Evolutionary conservation across 2,797 vertebrate genomes (phyloP), one percentile per base, ranked within the genome.

Genomic region (Crax fasciolata): DNA sequence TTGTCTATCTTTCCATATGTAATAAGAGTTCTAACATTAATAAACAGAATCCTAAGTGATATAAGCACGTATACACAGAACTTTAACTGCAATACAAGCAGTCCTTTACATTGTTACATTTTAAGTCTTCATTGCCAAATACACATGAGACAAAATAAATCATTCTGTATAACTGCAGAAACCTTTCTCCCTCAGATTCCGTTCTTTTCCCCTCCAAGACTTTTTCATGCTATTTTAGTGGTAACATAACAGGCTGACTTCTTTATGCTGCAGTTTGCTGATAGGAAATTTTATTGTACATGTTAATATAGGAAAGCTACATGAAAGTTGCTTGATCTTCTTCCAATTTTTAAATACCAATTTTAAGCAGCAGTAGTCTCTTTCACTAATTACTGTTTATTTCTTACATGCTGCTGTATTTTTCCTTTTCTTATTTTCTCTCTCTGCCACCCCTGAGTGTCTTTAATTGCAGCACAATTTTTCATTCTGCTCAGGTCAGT

Each of bases 311-410:
- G 73, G 54, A 84, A 94, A 95, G 85, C 78, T 65, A 38, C 83
- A 90, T 59, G 74, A 91, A 96, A 95, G 93, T 89, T 96, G 65
- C 96, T 97, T 97, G 91, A 97, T 96, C 90, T 92, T 84, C 80
- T 94, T 97, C 94, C 96, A 97, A 93, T 88, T 96, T 96, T 94
- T 81, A 96, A 96, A 95, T 95, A 93, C 85, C 94, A 96, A 88
- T 96, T 96, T 95, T 92, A 95, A 88, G 87, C 87, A 86, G 91
- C 76, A 96, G 89, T 89, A 93, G 72, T 84, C 79, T 94, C 90
- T 71, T 84, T 96, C 76, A 55, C 85, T 96, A 97, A 97, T 93
- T 96, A 91, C 82, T 96, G 77, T 94, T 96, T 97, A 90, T 96
- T 96, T 92, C 70, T 77, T 87, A 81, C 80, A 51, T 83, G 58